These are phyloP conservation scores for Phanerotoma sp. DNA, from an alignment of 2,888 invertebrate genomes.

Conservation along the genomic window DNA sequence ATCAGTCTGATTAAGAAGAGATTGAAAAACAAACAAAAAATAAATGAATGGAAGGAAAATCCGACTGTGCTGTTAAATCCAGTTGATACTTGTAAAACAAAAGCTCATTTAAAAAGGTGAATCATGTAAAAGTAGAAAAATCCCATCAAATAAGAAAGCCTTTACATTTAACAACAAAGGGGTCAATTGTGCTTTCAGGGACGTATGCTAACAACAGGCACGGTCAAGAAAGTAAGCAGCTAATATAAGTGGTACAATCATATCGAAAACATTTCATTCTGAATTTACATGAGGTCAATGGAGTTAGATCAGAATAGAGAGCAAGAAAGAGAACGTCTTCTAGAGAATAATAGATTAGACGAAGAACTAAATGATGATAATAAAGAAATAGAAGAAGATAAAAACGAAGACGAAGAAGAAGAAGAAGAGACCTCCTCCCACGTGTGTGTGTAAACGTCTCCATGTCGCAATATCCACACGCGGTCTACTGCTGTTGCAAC, in stretches of 20 bases:
- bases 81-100: too few relatives aligned
- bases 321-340: not conserved
- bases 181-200: constrained; percentile 30
- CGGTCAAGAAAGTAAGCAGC: not conserved
- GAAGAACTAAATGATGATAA: not conserved
- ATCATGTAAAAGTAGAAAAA: constrained; percentile 6
- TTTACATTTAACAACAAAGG: constrained; percentile 35
- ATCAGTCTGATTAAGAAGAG: too few relatives aligned
- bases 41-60: too few relatives aligned
- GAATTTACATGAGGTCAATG: constrained; percentile 10
- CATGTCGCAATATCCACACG: constrained; percentile 12
- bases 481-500: constrained; percentile 15
- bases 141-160: constrained; percentile 28
- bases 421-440: constrained; percentile 14
- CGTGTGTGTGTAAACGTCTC: constrained; percentile 11
- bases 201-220: constrained; percentile 1
- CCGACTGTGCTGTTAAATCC: too few relatives aligned
- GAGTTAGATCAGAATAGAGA: constrained; percentile 4
- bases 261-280: constrained; percentile 1
- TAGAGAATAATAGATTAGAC: not conserved
- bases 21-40: too few relatives aligned
- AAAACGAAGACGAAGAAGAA: not conserved
- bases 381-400: not conserved
- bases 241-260: not conserved
- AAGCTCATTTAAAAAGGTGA: too few relatives aligned